phyloP scores from a whole-genome alignment of 2,888 invertebrate species.

The Monochamus alternatus region DNA sequence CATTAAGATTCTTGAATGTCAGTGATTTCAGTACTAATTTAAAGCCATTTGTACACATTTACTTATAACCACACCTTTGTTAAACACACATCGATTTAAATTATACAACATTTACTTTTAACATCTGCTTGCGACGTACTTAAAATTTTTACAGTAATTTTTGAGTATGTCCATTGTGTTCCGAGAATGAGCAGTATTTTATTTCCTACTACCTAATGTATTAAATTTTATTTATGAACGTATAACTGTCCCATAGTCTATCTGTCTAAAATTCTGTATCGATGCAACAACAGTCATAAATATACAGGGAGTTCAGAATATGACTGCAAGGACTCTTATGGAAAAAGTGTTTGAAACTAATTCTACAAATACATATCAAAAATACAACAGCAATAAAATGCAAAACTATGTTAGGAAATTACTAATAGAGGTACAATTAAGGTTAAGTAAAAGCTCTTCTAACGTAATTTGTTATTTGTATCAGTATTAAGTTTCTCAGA shows the following conservation, averaged over 20 bases:
- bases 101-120: background rate
- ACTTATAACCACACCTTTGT: slow-evolving; percentile 2
- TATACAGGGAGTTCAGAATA: too few relatives aligned
- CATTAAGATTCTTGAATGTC: background rate
- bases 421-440: too few relatives aligned
- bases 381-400: too few relatives aligned
- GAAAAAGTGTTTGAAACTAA: too few relatives aligned
- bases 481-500: too few relatives aligned
- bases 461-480: too few relatives aligned
- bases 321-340: too few relatives aligned
- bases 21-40: background rate
- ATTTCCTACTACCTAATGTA: background rate
- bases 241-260: background rate
- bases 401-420: too few relatives aligned
- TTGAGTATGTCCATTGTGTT: background rate
- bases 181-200: background rate
- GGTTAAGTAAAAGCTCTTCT: too few relatives aligned
- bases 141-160: slow-evolving; percentile 13
- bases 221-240: background rate
- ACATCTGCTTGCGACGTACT: slow-evolving; percentile 6
- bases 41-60: slow-evolving; percentile 7
- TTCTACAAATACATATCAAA: too few relatives aligned
- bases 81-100: slow-evolving; percentile 9
- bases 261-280: too few relatives aligned
- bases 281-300: too few relatives aligned